phyloP scores from a whole-genome alignment of 2,888 invertebrate genomes.

The Hypolimnas misippus region DNA sequence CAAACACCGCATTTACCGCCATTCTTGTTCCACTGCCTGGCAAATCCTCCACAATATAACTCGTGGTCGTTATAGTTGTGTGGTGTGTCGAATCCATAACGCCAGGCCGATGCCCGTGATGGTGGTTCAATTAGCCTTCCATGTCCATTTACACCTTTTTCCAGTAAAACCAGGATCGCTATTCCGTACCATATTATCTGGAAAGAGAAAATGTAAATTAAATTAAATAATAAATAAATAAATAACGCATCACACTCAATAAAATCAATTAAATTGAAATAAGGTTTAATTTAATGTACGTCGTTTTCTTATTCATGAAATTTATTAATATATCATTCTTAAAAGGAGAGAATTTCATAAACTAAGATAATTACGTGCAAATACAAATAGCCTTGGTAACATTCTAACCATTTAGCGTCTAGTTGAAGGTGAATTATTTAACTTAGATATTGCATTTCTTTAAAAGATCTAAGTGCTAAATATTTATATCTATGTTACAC shows the following conservation, averaged over 20 bases:
- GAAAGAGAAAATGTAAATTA: slow-evolving; percentile 49
- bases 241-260: too few species aligned
- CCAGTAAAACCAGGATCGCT: slow-evolving; percentile 56
- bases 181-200: slow-evolving; percentile 72
- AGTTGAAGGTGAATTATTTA: not conserved
- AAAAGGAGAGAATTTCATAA: not conserved
- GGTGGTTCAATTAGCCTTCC: slow-evolving; percentile 93
- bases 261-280: not conserved
- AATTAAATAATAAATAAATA: too few species aligned
- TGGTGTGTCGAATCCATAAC: slow-evolving; percentile 94
- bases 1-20: slow-evolving; percentile 94
- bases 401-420: not conserved
- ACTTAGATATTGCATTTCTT: not conserved
- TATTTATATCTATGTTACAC: too few species aligned
- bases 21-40: slow-evolving; percentile 92
- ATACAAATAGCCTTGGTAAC: slow-evolving; percentile 10
- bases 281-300: not conserved
- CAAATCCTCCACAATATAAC: slow-evolving; percentile 93
- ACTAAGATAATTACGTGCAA: not conserved
- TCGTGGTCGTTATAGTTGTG: slow-evolving; percentile 96
- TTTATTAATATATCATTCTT: not conserved
- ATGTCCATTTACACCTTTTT: slow-evolving; percentile 82
- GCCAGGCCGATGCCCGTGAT: slow-evolving; percentile 94
- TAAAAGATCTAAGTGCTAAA: too few species aligned
- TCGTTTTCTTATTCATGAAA: too few species aligned